Conservation (phyloP, 2,888 invertebrate species). For the Odiellus spinosus region DNA sequence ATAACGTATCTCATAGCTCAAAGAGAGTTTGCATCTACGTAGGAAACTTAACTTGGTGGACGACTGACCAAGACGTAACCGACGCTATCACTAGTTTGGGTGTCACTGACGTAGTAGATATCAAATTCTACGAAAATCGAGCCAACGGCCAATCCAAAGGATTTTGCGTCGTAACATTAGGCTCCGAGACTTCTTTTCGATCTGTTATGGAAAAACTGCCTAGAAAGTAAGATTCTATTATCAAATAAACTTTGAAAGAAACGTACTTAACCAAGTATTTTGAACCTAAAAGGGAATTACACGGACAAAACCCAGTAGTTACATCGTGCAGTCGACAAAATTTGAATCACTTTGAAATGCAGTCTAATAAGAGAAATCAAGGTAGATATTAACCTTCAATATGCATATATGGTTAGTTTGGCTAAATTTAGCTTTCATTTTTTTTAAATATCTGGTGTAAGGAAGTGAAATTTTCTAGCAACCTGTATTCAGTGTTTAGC, state of each 20-base stretch:
- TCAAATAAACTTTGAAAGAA: too few relatives aligned
- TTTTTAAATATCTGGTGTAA: too few relatives aligned
- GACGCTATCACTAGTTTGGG: conserved; percentile 77
- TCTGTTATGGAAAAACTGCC: conserved; percentile 80
- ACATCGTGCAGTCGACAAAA: conserved; percentile 89
- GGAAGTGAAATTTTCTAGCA: too few relatives aligned
- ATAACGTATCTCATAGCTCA: background rate
- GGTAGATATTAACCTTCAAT: conserved; percentile 8
- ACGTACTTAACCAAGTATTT: too few relatives aligned
- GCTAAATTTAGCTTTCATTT: too few relatives aligned
- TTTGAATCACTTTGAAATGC: conserved; percentile 40
- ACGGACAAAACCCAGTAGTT: conserved; percentile 87
- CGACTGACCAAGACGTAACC: conserved; percentile 87
- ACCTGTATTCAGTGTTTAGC: too few relatives aligned
- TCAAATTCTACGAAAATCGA: conserved; percentile 98
- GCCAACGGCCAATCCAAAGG: conserved; percentile 98
- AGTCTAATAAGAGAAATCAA: conserved; percentile 26
- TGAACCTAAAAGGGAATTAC: conserved; percentile 49
- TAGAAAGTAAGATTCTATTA: conserved; percentile 42
- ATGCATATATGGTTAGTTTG: too few relatives aligned
- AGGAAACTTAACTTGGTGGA: conserved; percentile 99
- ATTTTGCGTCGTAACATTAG: conserved; percentile 87
- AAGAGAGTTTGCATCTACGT: conserved; percentile 55
- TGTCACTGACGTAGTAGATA: conserved; percentile 84
- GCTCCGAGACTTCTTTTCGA: conserved; percentile 77